Evolutionary conservation across 2,888 invertebrate species (phyloP), one percentile per base, ranked within the genome.

Genomic region (Diadegma fenestrale): DNA sequence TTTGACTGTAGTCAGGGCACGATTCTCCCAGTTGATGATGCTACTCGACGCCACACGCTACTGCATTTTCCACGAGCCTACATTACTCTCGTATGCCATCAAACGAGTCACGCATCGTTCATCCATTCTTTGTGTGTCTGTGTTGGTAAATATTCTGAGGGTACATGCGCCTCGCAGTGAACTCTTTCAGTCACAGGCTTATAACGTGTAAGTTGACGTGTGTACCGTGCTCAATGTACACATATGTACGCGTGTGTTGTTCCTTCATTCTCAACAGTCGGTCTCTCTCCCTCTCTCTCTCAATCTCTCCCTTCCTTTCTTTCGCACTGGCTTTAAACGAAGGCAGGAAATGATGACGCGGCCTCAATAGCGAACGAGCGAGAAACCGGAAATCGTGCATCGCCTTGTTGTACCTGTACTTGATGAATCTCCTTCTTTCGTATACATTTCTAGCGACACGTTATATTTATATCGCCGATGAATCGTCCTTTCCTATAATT

Each of bases 321-420:
- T 82, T 85, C 61, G 72, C 76, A 66, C 68, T 58, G 75, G 80
- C 86, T 75, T 84, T 86, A 73, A 68, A 79, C 86, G 85, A 79
- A 86, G 89, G 88, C 91, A 92, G 92, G 92, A 92, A 92, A 91
- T 90, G 90, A 90, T 91, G 91, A 90, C 89, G 90, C 89, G 88
- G 84, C 88, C 89, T 88, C 89, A 89, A 89, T 89, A 89, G 87
- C 77, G 66, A 77, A 80, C 82, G 80, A 84, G 86, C 86, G 83
- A 88, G 87, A 86, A 86, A 69, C 78, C 82, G 82, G 82, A 85
- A 85, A 82, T 82, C 80, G 80, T 82, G 85, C 82, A 85, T 82
- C 76, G 80, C 76, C 82, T 77, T 80, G 80, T 63, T 85, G 68
- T 84, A 80, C 79, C 73, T 87, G 81, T 73, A 69, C 66, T 79